Conservation (phyloP, 2,797 vertebrate species). For the Periophthalmus magnuspinnatus region DNA sequence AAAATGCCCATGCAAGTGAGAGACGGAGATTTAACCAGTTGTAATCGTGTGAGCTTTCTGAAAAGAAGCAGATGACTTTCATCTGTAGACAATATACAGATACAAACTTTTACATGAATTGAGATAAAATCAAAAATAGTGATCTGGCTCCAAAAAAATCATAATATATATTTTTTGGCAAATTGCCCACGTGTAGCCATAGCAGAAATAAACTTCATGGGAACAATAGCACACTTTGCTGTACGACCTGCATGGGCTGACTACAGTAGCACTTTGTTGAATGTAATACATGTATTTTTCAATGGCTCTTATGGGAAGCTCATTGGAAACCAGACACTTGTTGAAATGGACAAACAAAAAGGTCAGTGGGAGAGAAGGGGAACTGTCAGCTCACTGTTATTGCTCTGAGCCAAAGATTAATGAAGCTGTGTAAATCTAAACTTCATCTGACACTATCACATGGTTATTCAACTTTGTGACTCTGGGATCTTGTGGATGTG, state of each 20-base stretch:
- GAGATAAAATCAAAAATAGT: too few relatives aligned
- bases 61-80: too few relatives aligned
- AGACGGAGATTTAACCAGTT: too few relatives aligned
- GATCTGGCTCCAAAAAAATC: too few relatives aligned
- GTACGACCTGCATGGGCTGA: not conserved
- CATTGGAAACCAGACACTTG: slow-evolving; percentile 36
- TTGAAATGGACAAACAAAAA: slow-evolving; percentile 13
- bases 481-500: slow-evolving; percentile 20
- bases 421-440: slow-evolving; percentile 20
- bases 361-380: slow-evolving; percentile 16
- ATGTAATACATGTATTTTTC: not conserved
- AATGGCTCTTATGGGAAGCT: slow-evolving; percentile 9
- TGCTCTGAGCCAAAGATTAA: slow-evolving; percentile 35
- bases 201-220: not conserved
- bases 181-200: not conserved
- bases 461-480: slow-evolving; percentile 31
- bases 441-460: slow-evolving; percentile 18
- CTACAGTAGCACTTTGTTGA: slow-evolving; percentile 1
- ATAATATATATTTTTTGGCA: not conserved
- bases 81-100: too few relatives aligned
- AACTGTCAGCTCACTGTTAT: slow-evolving; percentile 18
- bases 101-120: too few relatives aligned
- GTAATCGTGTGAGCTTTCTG: too few relatives aligned
- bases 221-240: not conserved
- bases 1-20: too few relatives aligned